Evolutionary conservation across 2,113 vertebrate species (phyloP).

Genomic region (cattle (Bos taurus)): DNA sequence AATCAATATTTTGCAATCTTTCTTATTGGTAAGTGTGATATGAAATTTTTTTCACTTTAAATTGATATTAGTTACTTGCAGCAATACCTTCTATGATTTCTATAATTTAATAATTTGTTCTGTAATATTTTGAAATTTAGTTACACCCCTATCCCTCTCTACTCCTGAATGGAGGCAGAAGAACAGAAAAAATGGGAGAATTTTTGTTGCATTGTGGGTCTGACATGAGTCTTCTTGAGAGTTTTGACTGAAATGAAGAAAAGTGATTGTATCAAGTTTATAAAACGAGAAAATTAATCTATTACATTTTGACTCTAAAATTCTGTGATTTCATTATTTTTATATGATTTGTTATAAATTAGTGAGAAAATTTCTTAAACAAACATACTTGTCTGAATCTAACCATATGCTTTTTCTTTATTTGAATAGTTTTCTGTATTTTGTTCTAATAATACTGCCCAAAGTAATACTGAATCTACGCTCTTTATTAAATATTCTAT

Average conservation of each 20-base stretch:
- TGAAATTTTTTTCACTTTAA: slow-evolving; percentile 36
- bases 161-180: background rate
- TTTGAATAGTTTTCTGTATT: background rate
- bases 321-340: background rate
- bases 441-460: background rate
- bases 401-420: background rate
- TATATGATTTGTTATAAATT: background rate
- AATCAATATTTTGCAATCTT: slow-evolving; percentile 64
- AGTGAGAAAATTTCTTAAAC: background rate
- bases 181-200: background rate
- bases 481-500: background rate
- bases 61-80: slow-evolving; percentile 52
- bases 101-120: background rate
- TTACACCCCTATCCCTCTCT: background rate
- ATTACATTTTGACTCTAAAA: background rate
- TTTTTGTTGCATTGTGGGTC: background rate
- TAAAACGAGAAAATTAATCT: background rate
- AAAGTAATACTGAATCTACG: background rate
- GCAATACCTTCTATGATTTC: slow-evolving; percentile 43
- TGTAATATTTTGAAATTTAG: background rate
- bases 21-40: slow-evolving; percentile 62
- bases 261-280: background rate
- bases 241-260: background rate
- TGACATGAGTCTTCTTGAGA: background rate
- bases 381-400: background rate